Percentiles rank a stretch among this genome's conserved stretches.
phyloP scores from a whole-genome alignment of 2,797 vertebrate species.

The Pseudopleuronectes americanus region DNA sequence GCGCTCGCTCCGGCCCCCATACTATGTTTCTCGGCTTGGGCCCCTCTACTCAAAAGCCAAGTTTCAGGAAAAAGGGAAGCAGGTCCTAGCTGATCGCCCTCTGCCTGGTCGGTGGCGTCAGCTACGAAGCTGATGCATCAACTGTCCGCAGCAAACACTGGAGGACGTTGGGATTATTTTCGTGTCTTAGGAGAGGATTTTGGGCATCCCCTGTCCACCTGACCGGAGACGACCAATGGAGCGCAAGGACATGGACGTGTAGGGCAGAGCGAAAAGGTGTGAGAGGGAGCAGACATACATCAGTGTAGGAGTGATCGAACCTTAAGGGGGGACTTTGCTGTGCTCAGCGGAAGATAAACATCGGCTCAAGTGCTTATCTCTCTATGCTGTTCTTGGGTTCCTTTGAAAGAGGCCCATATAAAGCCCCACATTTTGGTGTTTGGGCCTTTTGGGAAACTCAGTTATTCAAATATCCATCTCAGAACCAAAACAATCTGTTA shows the following conservation, averaged over 20 bases:
- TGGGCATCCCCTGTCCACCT: constrained; percentile 77
- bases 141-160: constrained; percentile 66
- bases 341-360: constrained; percentile 85
- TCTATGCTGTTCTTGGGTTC: constrained; percentile 50
- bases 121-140: constrained; percentile 56
- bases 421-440: constrained; percentile 22
- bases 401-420: constrained; percentile 56
- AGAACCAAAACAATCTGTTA: constrained; percentile 1
- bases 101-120: constrained; percentile 52
- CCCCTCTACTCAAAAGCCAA: constrained; percentile 66
- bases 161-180: constrained; percentile 67
- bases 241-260: constrained; percentile 86
- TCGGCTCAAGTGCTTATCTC: constrained; percentile 85
- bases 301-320: constrained; percentile 70
- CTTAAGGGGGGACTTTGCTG: constrained; percentile 85
- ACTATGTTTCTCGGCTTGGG: constrained; percentile 61
- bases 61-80: constrained; percentile 61
- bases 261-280: constrained; percentile 62
- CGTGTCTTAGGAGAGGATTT: constrained; percentile 84
- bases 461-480: constrained; percentile 5
- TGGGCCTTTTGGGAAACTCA: neutral
- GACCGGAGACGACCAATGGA: constrained; percentile 81
- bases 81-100: constrained; percentile 67
- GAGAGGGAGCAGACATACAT: constrained; percentile 54
- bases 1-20: constrained; percentile 98